phyloP scores from a whole-genome alignment of 2,797 vertebrate species.

The Pelochelys cantorii region DNA sequence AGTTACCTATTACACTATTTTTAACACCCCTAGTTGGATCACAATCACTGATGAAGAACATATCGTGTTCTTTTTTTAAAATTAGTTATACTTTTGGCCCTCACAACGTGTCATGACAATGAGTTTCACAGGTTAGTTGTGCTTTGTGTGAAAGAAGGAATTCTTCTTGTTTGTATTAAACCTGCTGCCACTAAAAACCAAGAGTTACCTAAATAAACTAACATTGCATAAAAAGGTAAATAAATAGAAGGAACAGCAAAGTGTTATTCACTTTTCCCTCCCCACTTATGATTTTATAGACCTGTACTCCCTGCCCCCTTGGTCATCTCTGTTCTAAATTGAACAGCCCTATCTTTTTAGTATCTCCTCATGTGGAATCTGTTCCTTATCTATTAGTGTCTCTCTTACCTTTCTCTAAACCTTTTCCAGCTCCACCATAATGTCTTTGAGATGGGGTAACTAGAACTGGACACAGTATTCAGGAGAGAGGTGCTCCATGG shows the following conservation, averaged over 20 bases:
- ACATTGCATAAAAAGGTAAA: neutral
- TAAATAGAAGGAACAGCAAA: neutral
- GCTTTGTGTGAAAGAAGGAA: neutral
- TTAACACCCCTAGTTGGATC: neutral
- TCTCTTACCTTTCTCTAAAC: neutral
- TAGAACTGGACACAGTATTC: neutral
- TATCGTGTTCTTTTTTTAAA: neutral
- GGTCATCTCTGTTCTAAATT: neutral
- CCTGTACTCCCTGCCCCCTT: neutral
- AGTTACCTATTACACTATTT: too few species aligned
- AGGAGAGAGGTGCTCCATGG: neutral
- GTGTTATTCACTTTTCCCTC: neutral
- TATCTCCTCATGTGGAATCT: neutral
- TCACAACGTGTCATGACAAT: neutral
- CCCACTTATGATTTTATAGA: neutral
- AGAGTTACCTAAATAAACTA: neutral
- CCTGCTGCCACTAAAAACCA: rapidly evolving
- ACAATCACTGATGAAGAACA: neutral
- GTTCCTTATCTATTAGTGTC: neutral
- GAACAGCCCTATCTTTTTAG: neutral
- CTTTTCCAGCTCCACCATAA: neutral
- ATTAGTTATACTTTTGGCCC: neutral
- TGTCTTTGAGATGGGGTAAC: neutral
- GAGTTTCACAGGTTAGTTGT: neutral
- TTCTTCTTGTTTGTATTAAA: neutral